Evolutionary conservation across 1,140 invertebrate genomes (phyloP), one percentile per base, ranked within the genome.

Genomic region (Neodiprion virginianus): DNA sequence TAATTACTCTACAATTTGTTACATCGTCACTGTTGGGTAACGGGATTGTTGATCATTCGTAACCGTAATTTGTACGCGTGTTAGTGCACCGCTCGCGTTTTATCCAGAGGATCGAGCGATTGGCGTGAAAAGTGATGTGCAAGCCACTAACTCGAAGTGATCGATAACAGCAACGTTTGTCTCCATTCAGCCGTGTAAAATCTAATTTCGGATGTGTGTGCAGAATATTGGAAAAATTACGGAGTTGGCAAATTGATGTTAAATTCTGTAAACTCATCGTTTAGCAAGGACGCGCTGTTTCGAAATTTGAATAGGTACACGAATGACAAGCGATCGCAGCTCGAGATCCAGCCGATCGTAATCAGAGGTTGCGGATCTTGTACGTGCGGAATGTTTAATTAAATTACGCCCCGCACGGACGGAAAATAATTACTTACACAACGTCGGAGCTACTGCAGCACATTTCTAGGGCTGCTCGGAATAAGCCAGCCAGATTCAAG

Each of bases 381-480:
- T 4, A 40, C 5, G 5, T 12, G 5, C n/a, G 53, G 53, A 61
- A 61, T 61, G 53, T 61, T 61, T 61, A 61, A 61, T 61, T 61
- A 61, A 61, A 17, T 61, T 61, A 61, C 53, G 53, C 11, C n/a
- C 11, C n/a, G 5, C 8, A 61, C 53, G n/a, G 11, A 8, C 5
- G n/a, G 53, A 17, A 61, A 61, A 61, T 61, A 61, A 40, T 5
- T 5, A 40, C 28, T 2, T 61, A 61, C 53, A 4, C 53, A 61
- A 61, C 53, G 11, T 17, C 11, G n/a, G 53, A 14, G 8, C n/a
- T 61, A 61, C 53, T 14, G n/a, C 53, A 17, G 53, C 53, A 61
- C 53, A 61, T 61, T 61, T 61, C 53, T 61, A 61, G 53, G 53
- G 53, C 53, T 61, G 53, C 53, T 61, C 8, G 11, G 53, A 61